Conservation (phyloP, 2,113 vertebrate genomes). For the Crocuta crocuta region DNA sequence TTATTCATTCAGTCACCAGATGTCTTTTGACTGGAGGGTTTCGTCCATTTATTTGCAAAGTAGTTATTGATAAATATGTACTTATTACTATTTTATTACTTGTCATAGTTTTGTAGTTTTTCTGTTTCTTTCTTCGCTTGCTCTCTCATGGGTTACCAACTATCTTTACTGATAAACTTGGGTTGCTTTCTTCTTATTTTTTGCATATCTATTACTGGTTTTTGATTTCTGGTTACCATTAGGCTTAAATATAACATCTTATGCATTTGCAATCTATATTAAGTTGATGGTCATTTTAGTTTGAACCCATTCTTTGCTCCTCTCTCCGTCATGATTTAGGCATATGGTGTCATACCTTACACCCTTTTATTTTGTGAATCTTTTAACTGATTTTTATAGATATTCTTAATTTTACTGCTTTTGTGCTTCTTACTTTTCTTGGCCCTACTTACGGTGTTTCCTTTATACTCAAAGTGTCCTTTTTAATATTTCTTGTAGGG, state of each 20-base stretch:
- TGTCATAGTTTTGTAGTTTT: neutral
- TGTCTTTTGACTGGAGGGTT: neutral
- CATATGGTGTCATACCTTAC: neutral
- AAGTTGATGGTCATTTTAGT: neutral
- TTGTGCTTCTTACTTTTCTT: neutral
- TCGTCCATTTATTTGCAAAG: neutral
- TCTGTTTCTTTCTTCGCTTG: neutral
- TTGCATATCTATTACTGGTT: neutral
- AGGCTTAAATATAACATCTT: neutral
- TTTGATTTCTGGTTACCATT: neutral
- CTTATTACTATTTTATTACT: neutral
- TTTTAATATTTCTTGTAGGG: neutral
- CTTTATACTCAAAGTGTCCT: neutral
- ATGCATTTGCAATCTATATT: neutral
- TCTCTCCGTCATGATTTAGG: neutral
- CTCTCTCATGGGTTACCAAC: neutral
- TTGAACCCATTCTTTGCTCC: too few species aligned
- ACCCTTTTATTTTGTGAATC: neutral
- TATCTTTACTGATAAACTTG: neutral
- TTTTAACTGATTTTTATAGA: neutral
- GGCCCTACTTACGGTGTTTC: neutral
- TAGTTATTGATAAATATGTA: neutral
- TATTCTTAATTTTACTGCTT: neutral
- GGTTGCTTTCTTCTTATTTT: neutral
- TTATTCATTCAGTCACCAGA: neutral